phyloP scores from a whole-genome alignment of 1,140 invertebrate genomes.

The Nylanderia fulva region DNA sequence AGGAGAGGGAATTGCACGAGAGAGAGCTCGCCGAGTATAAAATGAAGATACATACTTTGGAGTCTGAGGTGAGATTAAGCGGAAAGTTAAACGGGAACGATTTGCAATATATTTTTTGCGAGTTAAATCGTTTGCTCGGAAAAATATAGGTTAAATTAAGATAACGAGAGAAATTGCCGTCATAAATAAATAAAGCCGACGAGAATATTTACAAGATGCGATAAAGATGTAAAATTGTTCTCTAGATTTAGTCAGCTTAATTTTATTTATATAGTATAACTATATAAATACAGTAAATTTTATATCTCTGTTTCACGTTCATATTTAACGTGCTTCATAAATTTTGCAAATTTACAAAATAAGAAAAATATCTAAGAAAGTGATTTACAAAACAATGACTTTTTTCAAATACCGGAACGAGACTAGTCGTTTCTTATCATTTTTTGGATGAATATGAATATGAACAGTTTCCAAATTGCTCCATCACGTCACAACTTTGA shows the following conservation, averaged over 20 bases:
- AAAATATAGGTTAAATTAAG: neutral
- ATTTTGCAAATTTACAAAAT: neutral
- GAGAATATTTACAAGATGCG: neutral
- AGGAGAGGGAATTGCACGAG: slow-evolving; percentile 97
- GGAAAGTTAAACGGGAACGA: neutral
- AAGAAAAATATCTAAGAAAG: neutral
- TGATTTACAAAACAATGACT: no score
- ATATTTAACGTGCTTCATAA: neutral
- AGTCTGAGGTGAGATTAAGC: slow-evolving; percentile 89
- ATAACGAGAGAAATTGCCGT: neutral
- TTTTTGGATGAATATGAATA: no score
- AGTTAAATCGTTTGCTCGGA: neutral
- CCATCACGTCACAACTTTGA: no score
- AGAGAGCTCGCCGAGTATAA: slow-evolving; percentile 98
- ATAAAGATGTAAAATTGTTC: neutral
- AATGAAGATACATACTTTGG: slow-evolving; percentile 95
- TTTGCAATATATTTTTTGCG: neutral
- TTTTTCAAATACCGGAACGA: no score
- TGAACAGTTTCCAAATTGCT: no score
- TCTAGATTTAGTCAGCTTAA: neutral
- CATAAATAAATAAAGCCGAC: neutral
- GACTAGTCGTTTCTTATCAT: no score
- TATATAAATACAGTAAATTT: neutral
- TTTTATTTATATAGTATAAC: neutral
- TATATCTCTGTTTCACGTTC: neutral